Percentiles rank a stretch among this genome's conserved stretches.
Conservation (phyloP, 2,888 invertebrate species). For the Tetragnatha montana region DNA sequence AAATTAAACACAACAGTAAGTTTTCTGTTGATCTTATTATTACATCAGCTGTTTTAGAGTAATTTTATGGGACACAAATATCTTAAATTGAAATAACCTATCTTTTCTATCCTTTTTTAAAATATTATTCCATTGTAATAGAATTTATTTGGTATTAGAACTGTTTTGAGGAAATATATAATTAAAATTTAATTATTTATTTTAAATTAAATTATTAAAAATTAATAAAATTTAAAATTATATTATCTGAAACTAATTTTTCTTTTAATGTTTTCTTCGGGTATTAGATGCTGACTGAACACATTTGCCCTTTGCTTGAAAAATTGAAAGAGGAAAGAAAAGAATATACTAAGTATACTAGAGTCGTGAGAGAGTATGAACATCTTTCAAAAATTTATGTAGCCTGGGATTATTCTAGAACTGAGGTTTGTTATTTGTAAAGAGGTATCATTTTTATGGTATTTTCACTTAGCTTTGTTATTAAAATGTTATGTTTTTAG, state of each 20-base stretch:
- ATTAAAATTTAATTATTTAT: too few species aligned
- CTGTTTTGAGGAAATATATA: too few species aligned
- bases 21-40: too few species aligned
- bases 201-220: too few species aligned
- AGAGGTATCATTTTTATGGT: neutral
- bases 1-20: too few species aligned
- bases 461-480: neutral
- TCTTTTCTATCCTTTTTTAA: too few species aligned
- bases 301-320: conserved; percentile 91
- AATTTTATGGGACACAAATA: too few species aligned
- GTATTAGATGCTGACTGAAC: conserved; percentile 81
- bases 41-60: too few species aligned
- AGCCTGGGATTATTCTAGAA: conserved; percentile 82
- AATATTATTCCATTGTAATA: too few species aligned
- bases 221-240: neutral
- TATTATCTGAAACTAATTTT: neutral
- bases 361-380: conserved; percentile 88
- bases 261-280: neutral
- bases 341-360: conserved; percentile 91
- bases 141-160: too few species aligned
- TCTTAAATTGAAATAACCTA: too few species aligned
- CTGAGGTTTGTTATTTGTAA: conserved; percentile 40
- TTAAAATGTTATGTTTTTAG: conserved; percentile 31
- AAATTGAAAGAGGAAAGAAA: conserved; percentile 89
- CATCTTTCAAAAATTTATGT: conserved; percentile 85